Evolutionary conservation across 1,140 invertebrate genomes (phyloP).

Genomic region (Dendroctonus valens): DNA sequence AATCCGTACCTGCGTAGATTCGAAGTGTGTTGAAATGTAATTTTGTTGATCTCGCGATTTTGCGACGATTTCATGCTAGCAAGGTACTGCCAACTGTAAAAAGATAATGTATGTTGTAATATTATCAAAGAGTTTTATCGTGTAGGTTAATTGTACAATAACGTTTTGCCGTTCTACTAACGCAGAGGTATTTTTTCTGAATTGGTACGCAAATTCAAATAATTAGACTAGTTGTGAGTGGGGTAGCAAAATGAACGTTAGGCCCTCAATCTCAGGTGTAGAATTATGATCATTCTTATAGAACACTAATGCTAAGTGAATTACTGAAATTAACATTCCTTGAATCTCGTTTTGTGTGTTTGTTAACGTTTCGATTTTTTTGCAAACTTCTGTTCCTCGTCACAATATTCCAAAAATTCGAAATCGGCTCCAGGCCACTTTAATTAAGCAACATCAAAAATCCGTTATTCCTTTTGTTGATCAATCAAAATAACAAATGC

Average conservation of each 20-base stretch:
- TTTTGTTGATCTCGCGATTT: slow-evolving; percentile 43
- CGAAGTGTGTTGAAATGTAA: slow-evolving; percentile 33
- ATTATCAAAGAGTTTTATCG: slow-evolving; percentile 40
- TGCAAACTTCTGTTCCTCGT: neutral
- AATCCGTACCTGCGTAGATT: slow-evolving; percentile 26
- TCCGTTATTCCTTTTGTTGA: slow-evolving; percentile 3
- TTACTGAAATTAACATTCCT: slow-evolving; percentile 40
- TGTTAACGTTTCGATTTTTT: slow-evolving; percentile 15
- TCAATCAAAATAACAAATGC: slow-evolving; percentile 26
- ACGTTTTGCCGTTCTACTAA: slow-evolving; percentile 44
- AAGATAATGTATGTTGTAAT: slow-evolving; percentile 49
- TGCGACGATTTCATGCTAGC: slow-evolving; percentile 46
- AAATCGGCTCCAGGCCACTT: too few species aligned
- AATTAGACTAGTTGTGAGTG: slow-evolving; percentile 32
- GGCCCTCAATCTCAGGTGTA: slow-evolving; percentile 49
- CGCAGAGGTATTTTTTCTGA: slow-evolving; percentile 37
- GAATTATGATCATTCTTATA: slow-evolving; percentile 43
- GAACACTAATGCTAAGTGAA: slow-evolving; percentile 24
- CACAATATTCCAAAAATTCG: slow-evolving; percentile 9
- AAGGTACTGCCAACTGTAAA: slow-evolving; percentile 51
- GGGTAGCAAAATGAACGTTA: slow-evolving; percentile 42
- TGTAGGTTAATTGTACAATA: slow-evolving; percentile 46
- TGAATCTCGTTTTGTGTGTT: slow-evolving; percentile 13
- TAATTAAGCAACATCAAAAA: neutral
- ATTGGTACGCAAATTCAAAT: slow-evolving; percentile 24